Conservation (phyloP, 2,797 vertebrate species). For the Podarcis lilfordi region DNA sequence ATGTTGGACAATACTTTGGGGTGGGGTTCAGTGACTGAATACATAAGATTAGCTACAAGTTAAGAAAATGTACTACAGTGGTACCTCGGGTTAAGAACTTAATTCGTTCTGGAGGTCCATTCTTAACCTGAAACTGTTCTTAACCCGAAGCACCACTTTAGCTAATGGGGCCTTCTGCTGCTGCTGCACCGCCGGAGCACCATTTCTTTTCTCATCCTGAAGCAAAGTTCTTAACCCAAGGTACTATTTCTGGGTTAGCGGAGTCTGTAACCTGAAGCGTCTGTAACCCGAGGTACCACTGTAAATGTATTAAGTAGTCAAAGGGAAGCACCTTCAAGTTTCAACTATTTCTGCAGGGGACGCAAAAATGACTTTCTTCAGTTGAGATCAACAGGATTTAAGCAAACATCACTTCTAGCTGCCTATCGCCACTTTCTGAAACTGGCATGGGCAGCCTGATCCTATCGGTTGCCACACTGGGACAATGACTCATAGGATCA, state of each 20-base stretch:
- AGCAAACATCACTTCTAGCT: background rate
- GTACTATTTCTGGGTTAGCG: too few relatives aligned
- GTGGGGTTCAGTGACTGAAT: conserved; percentile 8
- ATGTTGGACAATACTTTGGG: conserved; percentile 7
- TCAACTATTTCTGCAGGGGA: background rate
- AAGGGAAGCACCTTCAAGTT: background rate
- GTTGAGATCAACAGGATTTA: background rate
- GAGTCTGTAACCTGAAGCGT: too few relatives aligned
- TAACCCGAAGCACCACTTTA: too few relatives aligned
- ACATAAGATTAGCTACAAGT: background rate
- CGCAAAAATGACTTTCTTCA: background rate
- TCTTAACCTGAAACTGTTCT: too few relatives aligned
- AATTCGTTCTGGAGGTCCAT: too few relatives aligned
- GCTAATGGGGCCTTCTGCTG: too few relatives aligned
- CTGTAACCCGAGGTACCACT: too few relatives aligned
- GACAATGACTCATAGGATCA: background rate
- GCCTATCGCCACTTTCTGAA: background rate
- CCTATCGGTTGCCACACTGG: background rate
- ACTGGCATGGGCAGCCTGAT: background rate
- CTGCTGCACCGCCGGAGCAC: rapidly evolving
- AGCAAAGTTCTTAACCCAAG: too few relatives aligned
- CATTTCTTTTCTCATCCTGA: too few relatives aligned
- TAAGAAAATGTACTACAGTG: background rate
- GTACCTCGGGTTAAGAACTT: too few relatives aligned
- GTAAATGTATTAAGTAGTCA: too few relatives aligned